These are phyloP conservation scores for Dendrophyllia cribrosa DNA, from an alignment of 64 coral and sea anemone species.

Conservation along the genomic window DNA sequence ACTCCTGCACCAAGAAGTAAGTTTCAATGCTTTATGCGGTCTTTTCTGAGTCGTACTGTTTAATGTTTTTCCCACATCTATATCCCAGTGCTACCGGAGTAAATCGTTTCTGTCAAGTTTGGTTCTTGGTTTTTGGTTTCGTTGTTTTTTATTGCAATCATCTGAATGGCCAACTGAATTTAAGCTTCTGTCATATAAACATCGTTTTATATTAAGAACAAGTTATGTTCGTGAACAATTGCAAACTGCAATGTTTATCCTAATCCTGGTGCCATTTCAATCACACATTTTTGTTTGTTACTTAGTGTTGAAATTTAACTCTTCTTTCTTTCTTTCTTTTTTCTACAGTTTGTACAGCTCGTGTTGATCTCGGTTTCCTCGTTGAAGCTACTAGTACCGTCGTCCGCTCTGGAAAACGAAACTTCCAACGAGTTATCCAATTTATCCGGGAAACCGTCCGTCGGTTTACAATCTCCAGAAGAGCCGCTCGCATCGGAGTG, in stretches of 20 bases:
- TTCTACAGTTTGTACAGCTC: constrained; percentile 49
- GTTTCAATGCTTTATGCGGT: neutral
- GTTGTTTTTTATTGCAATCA: too few species aligned
- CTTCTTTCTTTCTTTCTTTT: neutral
- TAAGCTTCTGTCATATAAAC: too few species aligned
- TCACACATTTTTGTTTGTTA: too few species aligned
- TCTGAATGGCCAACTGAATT: too few species aligned
- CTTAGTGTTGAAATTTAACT: too few species aligned
- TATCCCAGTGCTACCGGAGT: too few species aligned
- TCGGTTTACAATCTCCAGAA: constrained; percentile 30
- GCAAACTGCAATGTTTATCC: too few species aligned
- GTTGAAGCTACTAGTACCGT: constrained; percentile 39
- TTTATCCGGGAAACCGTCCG: constrained; percentile 40
- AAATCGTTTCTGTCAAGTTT: too few species aligned
- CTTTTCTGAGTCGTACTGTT: neutral
- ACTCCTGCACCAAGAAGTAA: constrained; percentile 24
- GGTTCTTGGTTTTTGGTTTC: too few species aligned
- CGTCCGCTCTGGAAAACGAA: neutral
- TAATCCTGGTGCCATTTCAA: too few species aligned
- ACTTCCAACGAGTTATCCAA: constrained; percentile 8
- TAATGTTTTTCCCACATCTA: neutral
- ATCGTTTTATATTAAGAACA: too few species aligned
- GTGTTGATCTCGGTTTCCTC: constrained; percentile 69
- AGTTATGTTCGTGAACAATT: too few species aligned
- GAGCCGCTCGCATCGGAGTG: constrained; percentile 36